Evolutionary conservation across 2,113 vertebrate species (phyloP).

Genomic region (Lipotes vexillifer): DNA sequence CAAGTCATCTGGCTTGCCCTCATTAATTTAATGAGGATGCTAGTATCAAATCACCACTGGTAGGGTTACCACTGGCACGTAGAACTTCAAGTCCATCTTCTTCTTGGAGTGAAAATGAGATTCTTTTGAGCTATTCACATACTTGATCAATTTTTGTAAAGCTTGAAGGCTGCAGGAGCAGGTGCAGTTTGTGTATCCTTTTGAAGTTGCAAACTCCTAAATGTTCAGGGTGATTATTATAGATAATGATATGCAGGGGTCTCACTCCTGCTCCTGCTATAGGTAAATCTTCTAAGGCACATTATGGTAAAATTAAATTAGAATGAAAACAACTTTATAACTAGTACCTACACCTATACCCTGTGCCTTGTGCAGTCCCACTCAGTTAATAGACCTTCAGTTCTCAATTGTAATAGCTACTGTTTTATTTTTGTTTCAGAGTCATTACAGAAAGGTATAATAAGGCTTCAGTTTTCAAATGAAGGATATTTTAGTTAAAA

Average conservation of each 20-base stretch:
- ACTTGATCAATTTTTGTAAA: background rate
- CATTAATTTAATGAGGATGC: background rate
- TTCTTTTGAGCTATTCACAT: background rate
- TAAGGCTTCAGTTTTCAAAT: background rate
- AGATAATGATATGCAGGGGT: background rate
- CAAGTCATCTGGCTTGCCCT: background rate
- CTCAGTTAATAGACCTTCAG: background rate
- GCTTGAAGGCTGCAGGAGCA: background rate
- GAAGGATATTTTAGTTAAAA: constrained; percentile 30
- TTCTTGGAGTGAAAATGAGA: background rate
- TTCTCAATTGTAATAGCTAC: background rate
- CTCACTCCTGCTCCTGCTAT: background rate
- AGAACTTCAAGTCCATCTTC: background rate
- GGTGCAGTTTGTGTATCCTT: background rate
- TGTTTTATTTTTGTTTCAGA: constrained; percentile 29
- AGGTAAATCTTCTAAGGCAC: background rate
- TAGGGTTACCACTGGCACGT: background rate
- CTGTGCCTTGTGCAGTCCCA: background rate
- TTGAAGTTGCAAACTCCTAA: background rate
- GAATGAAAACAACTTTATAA: background rate
- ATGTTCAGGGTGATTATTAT: background rate
- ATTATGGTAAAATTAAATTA: background rate
- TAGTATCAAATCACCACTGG: background rate
- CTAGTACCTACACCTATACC: background rate
- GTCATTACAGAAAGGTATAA: background rate